phyloP scores from a whole-genome alignment of 2,797 vertebrate species.

The Oryzias dopingdopingensis region DNA sequence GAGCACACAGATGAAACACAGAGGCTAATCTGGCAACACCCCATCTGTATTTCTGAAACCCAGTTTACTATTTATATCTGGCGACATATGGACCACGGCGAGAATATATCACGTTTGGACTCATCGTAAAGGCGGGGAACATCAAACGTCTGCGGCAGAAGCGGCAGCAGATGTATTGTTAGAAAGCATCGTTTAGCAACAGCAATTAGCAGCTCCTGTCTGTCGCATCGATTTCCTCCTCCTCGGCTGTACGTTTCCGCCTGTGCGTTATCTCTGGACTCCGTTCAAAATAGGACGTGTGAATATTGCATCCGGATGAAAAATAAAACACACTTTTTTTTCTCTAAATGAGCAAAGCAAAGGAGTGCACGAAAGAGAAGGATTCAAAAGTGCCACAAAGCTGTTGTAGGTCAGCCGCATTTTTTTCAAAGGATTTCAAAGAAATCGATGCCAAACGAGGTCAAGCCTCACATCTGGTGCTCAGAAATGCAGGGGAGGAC shows the following conservation, averaged over 20 bases:
- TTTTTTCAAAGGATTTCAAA: no score
- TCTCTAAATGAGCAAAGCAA: no score
- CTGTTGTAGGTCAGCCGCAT: conserved; percentile 8
- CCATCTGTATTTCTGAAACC: not conserved
- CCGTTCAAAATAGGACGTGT: conserved; percentile 23
- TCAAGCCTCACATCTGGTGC: not conserved
- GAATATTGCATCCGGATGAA: no score
- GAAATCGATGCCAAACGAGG: no score
- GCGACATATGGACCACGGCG: conserved; percentile 15
- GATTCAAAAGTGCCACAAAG: no score
- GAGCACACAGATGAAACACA: conserved; percentile 21
- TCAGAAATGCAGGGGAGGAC: not conserved
- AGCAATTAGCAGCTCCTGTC: conserved; percentile 20
- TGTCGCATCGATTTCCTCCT: conserved; percentile 5
- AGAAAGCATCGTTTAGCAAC: conserved; percentile 38
- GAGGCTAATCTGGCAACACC: no score
- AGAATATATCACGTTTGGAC: no score
- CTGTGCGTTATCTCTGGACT: conserved; percentile 21
- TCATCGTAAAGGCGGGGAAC: no score
- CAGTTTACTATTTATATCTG: conserved; percentile 37
- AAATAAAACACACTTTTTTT: no score
- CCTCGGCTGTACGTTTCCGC: conserved; percentile 13
- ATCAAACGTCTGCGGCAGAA: no score
- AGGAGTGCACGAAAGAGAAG: no score
- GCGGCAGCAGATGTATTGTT: conserved; percentile 29